Conservation (phyloP, 1,140 invertebrate genomes). For the Rhyzopertha dominica region DNA sequence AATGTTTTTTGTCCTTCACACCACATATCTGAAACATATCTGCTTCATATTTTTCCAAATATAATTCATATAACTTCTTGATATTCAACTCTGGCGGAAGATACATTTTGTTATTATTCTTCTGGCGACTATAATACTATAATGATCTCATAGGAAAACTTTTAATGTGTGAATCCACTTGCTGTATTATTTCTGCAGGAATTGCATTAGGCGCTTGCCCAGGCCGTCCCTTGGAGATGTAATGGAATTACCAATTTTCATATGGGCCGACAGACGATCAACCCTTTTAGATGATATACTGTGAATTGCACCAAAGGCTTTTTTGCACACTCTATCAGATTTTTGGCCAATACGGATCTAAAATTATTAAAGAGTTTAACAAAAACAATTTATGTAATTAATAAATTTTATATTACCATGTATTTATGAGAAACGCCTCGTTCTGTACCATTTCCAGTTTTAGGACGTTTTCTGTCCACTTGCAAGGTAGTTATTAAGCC, state of each 20-base stretch:
- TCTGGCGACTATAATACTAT: too few species aligned
- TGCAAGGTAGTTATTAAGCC: conserved; percentile 4
- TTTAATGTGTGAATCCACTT: conserved; percentile 12
- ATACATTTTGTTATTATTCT: too few species aligned
- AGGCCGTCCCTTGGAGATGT: conserved; percentile 3
- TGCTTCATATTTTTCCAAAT: not conserved
- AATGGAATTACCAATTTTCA: conserved; percentile 9
- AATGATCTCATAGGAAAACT: not conserved
- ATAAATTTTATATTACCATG: too few species aligned
- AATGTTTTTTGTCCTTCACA: conserved; percentile 13
- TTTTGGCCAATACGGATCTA: conserved; percentile 6
- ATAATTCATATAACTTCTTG: too few species aligned
- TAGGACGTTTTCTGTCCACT: conserved; percentile 1
- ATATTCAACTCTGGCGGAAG: not conserved
- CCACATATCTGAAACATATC: not conserved
- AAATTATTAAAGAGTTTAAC: too few species aligned
- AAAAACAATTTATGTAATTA: too few species aligned
- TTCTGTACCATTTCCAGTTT: conserved; percentile 7
- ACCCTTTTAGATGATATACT: conserved; percentile 11
- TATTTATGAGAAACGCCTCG: conserved; percentile 13
- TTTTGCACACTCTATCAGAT: conserved; percentile 12
- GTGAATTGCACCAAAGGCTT: conserved; percentile 12
- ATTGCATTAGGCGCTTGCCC: conserved; percentile 12
- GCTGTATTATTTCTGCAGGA: conserved; percentile 7
- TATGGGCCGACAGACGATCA: conserved; percentile 8